Evolutionary conservation across 2,113 vertebrate genomes (phyloP), one percentile per base, ranked within the genome.

Genomic region (Vanacampus margaritifer): DNA sequence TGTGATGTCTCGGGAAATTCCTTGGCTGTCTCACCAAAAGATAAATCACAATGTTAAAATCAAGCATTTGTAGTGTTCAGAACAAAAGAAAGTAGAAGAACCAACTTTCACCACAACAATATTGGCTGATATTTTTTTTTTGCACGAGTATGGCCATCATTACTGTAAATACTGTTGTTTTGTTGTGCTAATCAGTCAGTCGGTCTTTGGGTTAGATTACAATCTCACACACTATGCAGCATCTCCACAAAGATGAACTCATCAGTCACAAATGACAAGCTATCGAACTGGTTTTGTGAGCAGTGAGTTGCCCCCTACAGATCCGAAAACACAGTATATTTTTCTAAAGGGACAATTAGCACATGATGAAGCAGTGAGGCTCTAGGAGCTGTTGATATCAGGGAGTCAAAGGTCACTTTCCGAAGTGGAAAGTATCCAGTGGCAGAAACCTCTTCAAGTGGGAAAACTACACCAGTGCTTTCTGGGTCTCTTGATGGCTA

Each of bases 331-430:
- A 43, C 39, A 14, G 67, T 68, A 51, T 76, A 48, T 85, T 79
- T 79, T 76, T 63, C 75, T 73, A 54, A 69, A 71, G 68, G 64
- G 77, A 84, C 83, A 85, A 79, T 83, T 73, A 73, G 67, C 61
- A 51, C 68, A 73, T 81, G 84, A 90, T 83, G 69, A 81, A 70
- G 65, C 70, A 50, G 68, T 39, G n/a, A 17, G 7, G 50, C 57
- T 45, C 35, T 16, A 37, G 69, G 71, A 85, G 79, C 69, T 77
- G 80, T 79, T 84, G 83, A 81, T 84, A 79, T 58, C 63, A 76
- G 17, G 67, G 57, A 36, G 86, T 81, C 85, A 86, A 63, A 82
- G 84, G 84, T 85, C 72, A 74, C 41, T 60, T 59, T 82, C 79
- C 79, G 73, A 84, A 85, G 89, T 71, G 63, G 72, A 69, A 76